A percentile compares a stretch with the other conserved stretches of the same genome.
These are phyloP conservation scores for Hippolais icterina DNA, from an alignment of 2,113 vertebrate species.

Conservation along the genomic window DNA sequence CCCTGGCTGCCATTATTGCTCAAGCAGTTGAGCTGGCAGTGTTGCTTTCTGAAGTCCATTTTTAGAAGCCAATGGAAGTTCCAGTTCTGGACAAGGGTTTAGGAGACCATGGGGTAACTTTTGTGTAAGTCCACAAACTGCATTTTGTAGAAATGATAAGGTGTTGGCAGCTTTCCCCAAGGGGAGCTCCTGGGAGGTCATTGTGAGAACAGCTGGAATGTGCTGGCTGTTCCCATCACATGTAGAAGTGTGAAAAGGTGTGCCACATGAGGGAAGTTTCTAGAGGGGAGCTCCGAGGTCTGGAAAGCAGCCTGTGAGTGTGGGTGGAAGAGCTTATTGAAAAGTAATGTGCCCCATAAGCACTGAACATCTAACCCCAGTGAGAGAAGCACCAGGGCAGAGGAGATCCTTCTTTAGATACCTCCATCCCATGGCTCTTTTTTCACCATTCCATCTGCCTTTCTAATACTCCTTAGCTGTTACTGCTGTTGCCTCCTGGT, in stretches of 20 bases:
- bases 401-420: not conserved
- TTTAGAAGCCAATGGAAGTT: not conserved
- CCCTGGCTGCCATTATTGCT: not conserved
- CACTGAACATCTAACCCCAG: not conserved
- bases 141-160: not conserved
- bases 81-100: not conserved
- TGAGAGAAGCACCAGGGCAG: not conserved
- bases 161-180: not conserved
- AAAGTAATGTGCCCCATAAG: not conserved
- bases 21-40: not conserved
- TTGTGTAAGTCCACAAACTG: not conserved
- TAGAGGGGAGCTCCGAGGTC: not conserved
- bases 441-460: not conserved
- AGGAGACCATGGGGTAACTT: not conserved
- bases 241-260: not conserved
- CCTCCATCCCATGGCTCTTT: not conserved
- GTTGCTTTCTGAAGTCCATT: not conserved
- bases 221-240: not conserved
- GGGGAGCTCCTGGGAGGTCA: not conserved
- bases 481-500: not conserved
- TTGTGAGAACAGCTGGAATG: not conserved
- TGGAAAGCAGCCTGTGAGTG: not conserved
- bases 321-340: not conserved
- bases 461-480: not conserved
- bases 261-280: not conserved